These are phyloP conservation scores for Rhagoletis pomonella DNA, from an alignment of 1,140 invertebrate genomes.

Conservation along the genomic window DNA sequence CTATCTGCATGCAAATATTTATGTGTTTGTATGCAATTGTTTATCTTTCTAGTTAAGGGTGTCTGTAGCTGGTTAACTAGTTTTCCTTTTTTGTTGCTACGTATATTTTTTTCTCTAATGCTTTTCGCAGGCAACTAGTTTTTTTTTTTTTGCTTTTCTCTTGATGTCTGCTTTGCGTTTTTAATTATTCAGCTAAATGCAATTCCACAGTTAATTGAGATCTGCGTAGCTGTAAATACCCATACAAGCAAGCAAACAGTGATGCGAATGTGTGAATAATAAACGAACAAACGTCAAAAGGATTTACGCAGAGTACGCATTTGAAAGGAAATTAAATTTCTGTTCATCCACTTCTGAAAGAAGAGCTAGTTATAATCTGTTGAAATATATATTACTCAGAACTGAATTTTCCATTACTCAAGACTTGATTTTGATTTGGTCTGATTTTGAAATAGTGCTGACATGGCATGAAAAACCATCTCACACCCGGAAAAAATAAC, in stretches of 20 bases:
- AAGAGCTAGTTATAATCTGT: background rate
- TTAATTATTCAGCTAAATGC: slow-evolving; percentile 38
- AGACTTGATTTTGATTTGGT: too few relatives aligned
- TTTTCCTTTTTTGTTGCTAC: background rate
- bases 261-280: background rate
- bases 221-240: background rate
- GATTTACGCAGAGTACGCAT: background rate
- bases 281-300: background rate
- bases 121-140: background rate
- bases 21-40: background rate
- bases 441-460: too few relatives aligned
- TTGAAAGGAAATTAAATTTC: slow-evolving; percentile 5
- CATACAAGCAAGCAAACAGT: background rate
- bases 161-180: slow-evolving; percentile 30
- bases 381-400: background rate
- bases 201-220: slow-evolving; percentile 43
- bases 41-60: background rate
- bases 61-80: slow-evolving; percentile 19
- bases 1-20: background rate
- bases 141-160: background rate
- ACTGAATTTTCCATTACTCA: too few relatives aligned
- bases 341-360: background rate
- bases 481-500: too few relatives aligned
- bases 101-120: background rate
- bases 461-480: too few relatives aligned